Conservation (phyloP, 2,888 invertebrate species). For the Nomada lathburiana region DNA sequence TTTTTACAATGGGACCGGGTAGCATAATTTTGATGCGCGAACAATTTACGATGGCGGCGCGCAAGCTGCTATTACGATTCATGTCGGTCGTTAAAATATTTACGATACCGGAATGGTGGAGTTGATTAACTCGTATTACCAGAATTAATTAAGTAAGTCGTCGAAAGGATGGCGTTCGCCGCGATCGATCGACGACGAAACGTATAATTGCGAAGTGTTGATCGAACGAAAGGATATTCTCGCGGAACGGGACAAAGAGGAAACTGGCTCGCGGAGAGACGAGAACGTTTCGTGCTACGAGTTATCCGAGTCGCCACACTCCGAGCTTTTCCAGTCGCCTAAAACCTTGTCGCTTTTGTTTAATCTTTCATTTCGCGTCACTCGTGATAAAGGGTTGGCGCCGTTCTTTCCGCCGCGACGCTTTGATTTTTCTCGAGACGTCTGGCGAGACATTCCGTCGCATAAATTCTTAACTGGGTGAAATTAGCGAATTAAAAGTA, state of each 20-base stretch:
- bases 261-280: neutral
- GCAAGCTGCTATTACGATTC: slow-evolving; percentile 61
- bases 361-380: slow-evolving; percentile 83
- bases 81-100: slow-evolving; percentile 67
- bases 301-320: neutral
- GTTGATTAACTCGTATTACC: slow-evolving; percentile 63
- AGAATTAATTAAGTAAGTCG: slow-evolving; percentile 60
- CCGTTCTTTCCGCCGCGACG: slow-evolving; percentile 72
- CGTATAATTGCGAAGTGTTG: neutral
- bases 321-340: slow-evolving; percentile 40
- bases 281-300: slow-evolving; percentile 5
- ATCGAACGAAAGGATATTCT: neutral
- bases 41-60: slow-evolving; percentile 47
- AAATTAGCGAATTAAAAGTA: slow-evolving; percentile 84
- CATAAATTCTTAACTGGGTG: slow-evolving; percentile 83
- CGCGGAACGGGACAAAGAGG: neutral
- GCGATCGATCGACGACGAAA: neutral
- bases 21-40: slow-evolving; percentile 39
- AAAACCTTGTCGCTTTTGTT: slow-evolving; percentile 77
- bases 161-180: slow-evolving; percentile 28
- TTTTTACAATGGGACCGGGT: slow-evolving; percentile 28
- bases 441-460: slow-evolving; percentile 77
- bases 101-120: slow-evolving; percentile 37
- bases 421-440: slow-evolving; percentile 83
- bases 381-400: slow-evolving; percentile 79